Base-by-base conservation (phyloP, 2,888 invertebrate genomes). In the Drosophila demipolita region DNA sequence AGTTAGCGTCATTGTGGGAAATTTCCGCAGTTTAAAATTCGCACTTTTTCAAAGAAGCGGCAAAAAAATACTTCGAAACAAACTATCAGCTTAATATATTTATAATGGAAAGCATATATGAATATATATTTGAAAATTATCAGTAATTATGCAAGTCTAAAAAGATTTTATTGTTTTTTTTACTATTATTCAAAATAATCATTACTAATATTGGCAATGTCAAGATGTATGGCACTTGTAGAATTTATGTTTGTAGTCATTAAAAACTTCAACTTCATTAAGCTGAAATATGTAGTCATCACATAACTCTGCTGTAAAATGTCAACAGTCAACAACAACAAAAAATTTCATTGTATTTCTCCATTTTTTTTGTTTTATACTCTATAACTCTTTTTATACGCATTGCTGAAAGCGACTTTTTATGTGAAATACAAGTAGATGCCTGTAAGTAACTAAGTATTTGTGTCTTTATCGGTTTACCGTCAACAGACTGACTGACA, bases 401-500 rank as follows among this genome's bases (percentile, higher is more conserved):
- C 60, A 62, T 75, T 62, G 59, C 68, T 65, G 49, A 67, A 76
- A 76, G 69, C 67, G 70, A 82, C 5, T 87, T 75, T 82, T 85
- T 63, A 85, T 73, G 71, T 64, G 45, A 64, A 68, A 35, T 45
- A 55, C 61, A 66, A 35, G 35, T 40, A 29, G 52, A 36, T 45
- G 1, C 52, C 23, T 38, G 29, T 62, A 15, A 32, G 29, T 59
- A 9, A 50, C 50, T 60, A 29, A 60, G 65, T 79, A 72, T 87
- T 73, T 83, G 71, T 75, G 72, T 84, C 70, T 85, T 82, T 87
- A 80, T 78, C 82, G 65, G 53, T 78, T 64, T 69, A 45, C 64
- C 59, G 59, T 58, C 63, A 57, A 36, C 84, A 68, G 82, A 48
- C 84, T 70, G 82, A 54, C 63, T 45, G 80, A 60, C 77, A 58